Conservation (phyloP, 2,888 invertebrate species). For the Pimpla rufipes region DNA sequence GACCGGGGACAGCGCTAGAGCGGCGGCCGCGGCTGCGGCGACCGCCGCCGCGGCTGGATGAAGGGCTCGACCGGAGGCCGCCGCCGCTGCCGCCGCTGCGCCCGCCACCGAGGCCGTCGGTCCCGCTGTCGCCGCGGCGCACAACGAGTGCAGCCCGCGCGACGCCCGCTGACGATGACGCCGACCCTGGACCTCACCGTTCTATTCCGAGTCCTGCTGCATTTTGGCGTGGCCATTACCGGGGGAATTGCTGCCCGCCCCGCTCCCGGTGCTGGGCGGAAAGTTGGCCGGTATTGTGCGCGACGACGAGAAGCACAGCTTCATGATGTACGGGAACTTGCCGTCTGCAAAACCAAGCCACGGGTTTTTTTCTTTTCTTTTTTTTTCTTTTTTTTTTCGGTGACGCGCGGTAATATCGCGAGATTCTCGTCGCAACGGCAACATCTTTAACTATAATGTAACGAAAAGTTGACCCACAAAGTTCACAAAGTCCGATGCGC, state of each 20-base stretch:
- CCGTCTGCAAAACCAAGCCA: constrained; percentile 91
- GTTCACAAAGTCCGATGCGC: too few species aligned
- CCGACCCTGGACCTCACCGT: constrained; percentile 85
- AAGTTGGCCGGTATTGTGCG: constrained; percentile 87
- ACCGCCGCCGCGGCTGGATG: constrained; percentile 72
- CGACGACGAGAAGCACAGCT: constrained; percentile 98
- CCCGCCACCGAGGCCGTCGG: constrained; percentile 71
- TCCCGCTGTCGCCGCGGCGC: constrained; percentile 76
- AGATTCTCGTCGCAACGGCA: too few species aligned
- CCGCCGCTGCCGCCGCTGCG: constrained; percentile 74
- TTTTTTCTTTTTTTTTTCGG: background rate
- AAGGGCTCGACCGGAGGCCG: constrained; percentile 72
- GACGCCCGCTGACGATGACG: constrained; percentile 83
- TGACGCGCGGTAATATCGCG: background rate
- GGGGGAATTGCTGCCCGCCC: constrained; percentile 80
- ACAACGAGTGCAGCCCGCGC: constrained; percentile 79
- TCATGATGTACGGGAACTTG: constrained; percentile 99
- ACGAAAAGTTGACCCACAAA: too few species aligned
- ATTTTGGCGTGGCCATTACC: constrained; percentile 85
- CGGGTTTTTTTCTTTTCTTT: constrained; percentile 37
- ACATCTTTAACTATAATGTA: too few species aligned
- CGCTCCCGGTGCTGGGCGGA: constrained; percentile 81
- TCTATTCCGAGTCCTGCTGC: constrained; percentile 85
- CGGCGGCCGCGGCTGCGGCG: constrained; percentile 77
- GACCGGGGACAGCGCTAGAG: constrained; percentile 85